phyloP scores from a whole-genome alignment of 1,140 invertebrate species.

The Ditylenchus dipsaci region DNA sequence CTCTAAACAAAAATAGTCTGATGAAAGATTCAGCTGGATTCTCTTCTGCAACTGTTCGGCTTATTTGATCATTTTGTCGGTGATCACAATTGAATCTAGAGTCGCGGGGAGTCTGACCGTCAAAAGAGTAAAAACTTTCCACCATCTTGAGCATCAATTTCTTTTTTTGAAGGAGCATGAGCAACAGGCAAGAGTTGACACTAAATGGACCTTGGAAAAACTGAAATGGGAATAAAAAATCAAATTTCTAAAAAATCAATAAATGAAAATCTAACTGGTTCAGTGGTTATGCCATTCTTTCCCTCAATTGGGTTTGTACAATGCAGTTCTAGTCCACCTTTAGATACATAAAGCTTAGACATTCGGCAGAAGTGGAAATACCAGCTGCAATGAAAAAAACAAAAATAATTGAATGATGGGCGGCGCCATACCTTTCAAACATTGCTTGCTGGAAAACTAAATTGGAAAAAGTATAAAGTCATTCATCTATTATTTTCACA shows the following conservation, averaged over 20 bases:
- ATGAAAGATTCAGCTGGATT: neutral
- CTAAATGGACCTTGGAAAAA: neutral
- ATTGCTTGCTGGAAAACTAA: too few relatives aligned
- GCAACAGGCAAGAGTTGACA: neutral
- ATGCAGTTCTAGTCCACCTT: neutral
- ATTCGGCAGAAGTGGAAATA: neutral
- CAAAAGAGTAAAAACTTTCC: neutral
- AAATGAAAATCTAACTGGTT: neutral
- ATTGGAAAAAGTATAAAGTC: too few relatives aligned
- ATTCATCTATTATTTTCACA: too few relatives aligned
- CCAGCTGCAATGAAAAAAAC: too few relatives aligned
- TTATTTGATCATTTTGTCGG: neutral
- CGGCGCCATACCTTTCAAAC: too few relatives aligned
- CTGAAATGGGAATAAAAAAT: too few relatives aligned
- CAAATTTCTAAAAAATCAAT: too few relatives aligned
- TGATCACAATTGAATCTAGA: neutral
- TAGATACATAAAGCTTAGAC: neutral
- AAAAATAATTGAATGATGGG: too few relatives aligned
- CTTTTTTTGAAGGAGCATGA: neutral
- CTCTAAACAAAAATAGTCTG: neutral
- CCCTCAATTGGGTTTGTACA: neutral
- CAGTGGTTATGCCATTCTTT: neutral
- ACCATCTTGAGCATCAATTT: neutral
- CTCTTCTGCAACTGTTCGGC: neutral
- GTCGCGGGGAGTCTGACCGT: neutral